These are phyloP conservation scores for Delichon dasypus DNA, from an alignment of 2,797 vertebrate genomes.

Conservation along the genomic window DNA sequence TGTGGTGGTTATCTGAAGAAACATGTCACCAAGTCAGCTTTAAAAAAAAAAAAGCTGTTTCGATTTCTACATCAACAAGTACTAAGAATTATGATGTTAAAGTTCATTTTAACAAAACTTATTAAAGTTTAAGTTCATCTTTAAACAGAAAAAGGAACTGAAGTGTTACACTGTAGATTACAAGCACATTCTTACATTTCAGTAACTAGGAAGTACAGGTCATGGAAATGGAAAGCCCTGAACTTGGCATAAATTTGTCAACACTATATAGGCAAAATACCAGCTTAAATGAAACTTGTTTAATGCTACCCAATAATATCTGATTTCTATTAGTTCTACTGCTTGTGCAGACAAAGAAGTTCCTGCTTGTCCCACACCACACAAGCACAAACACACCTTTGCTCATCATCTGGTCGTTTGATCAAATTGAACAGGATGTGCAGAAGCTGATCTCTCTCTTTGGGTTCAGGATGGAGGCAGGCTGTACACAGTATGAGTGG, in stretches of 20 bases:
- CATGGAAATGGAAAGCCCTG: neutral
- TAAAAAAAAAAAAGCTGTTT: neutral
- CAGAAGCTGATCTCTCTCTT: constrained; percentile 97
- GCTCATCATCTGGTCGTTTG: constrained; percentile 97
- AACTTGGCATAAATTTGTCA: neutral
- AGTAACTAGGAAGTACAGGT: neutral
- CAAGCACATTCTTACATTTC: neutral
- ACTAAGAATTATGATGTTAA: neutral
- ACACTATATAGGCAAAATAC: neutral
- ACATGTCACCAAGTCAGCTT: neutral
- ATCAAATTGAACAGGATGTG: constrained; percentile 99
- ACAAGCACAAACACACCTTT: constrained; percentile 82
- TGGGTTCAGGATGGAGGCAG: constrained; percentile 97
- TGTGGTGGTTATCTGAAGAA: neutral
- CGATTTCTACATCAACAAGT: neutral
- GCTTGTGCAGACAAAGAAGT: neutral
- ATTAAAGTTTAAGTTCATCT: neutral
- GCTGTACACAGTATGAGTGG: constrained; percentile 98
- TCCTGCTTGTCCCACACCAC: neutral
- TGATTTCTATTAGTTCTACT: neutral
- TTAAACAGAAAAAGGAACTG: neutral
- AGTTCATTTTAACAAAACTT: neutral
- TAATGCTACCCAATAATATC: neutral
- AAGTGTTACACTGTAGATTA: neutral
- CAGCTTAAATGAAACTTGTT: neutral